phyloP scores from a whole-genome alignment of 2,888 invertebrate species.

The Platycnemis pennipes region DNA sequence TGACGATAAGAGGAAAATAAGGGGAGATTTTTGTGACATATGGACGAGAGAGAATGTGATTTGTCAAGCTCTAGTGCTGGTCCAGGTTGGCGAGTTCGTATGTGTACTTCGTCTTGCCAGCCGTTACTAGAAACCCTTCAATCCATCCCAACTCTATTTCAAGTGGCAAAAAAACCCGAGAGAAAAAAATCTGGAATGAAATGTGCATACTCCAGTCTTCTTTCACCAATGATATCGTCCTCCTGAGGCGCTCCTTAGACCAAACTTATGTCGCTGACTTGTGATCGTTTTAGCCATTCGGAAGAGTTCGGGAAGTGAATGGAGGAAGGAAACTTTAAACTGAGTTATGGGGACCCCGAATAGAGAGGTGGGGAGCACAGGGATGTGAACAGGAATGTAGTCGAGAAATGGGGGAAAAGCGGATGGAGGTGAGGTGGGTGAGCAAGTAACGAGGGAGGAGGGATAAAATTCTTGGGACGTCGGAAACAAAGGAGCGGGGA shows the following conservation, averaged over 20 bases:
- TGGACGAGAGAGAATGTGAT: background rate
- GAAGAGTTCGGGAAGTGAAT: constrained; percentile 8
- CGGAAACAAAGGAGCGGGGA: background rate
- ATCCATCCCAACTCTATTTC: background rate
- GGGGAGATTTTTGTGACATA: background rate
- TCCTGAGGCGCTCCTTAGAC: constrained; percentile 12
- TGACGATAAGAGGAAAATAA: background rate
- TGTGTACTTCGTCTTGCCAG: background rate
- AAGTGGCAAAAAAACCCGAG: background rate
- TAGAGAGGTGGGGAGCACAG: background rate
- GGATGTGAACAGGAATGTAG: background rate
- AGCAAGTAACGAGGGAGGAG: background rate
- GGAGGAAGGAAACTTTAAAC: constrained; percentile 36
- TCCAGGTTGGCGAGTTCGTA: background rate
- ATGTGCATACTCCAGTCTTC: background rate
- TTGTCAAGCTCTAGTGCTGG: background rate
- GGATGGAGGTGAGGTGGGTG: background rate
- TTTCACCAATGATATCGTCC: background rate
- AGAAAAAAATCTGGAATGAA: background rate
- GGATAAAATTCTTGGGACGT: background rate
- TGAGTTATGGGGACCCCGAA: constrained; percentile 16
- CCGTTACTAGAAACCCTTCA: background rate
- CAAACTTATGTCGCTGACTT: background rate
- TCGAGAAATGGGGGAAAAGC: background rate
- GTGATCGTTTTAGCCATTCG: constrained; percentile 25